A percentile compares a stretch with the other conserved stretches of the same genome.
Evolutionary conservation across 2,797 vertebrate species (phyloP).

Genomic region (Pantherophis vulpinus): DNA sequence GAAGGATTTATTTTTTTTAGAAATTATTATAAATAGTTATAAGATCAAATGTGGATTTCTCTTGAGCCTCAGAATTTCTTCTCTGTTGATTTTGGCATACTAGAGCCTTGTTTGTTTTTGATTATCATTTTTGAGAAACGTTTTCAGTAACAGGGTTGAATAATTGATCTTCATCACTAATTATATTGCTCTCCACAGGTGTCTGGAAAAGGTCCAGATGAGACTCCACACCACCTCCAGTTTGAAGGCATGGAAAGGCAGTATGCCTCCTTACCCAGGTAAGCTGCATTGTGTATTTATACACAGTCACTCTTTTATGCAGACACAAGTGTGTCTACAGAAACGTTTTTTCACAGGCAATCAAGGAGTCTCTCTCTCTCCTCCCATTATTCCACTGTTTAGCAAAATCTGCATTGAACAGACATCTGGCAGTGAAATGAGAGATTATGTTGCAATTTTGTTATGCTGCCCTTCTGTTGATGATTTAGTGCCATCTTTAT

Average conservation of each 20-base stretch:
- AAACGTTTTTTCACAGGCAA: background rate
- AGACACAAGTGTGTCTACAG: background rate
- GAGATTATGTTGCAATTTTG: conserved; percentile 52
- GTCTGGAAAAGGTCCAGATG: conserved; percentile 80
- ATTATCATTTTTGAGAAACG: conserved; percentile 67
- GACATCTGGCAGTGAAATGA: conserved; percentile 37
- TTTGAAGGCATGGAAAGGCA: conserved; percentile 89
- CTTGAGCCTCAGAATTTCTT: conserved; percentile 54
- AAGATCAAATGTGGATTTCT: conserved; percentile 51
- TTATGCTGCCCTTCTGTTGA: conserved; percentile 52
- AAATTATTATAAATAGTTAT: conserved; percentile 42
- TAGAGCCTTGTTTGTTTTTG: conserved; percentile 59
- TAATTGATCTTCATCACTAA: conserved; percentile 74
- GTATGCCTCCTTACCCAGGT: conserved; percentile 92
- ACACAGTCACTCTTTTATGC: background rate
- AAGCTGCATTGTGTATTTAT: conserved; percentile 30
- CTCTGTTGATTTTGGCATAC: conserved; percentile 66
- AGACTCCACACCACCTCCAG: conserved; percentile 72
- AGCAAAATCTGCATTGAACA: conserved; percentile 44
- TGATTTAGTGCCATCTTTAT: conserved; percentile 59
- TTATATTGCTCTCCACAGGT: conserved; percentile 77
- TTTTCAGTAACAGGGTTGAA: conserved; percentile 67
- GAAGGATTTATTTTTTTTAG: conserved; percentile 15
- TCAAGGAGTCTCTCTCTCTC: background rate
- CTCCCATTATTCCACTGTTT: conserved; percentile 30